Evolutionary conservation across 2,888 invertebrate genomes (phyloP).

Genomic region (Rapana venosa): DNA sequence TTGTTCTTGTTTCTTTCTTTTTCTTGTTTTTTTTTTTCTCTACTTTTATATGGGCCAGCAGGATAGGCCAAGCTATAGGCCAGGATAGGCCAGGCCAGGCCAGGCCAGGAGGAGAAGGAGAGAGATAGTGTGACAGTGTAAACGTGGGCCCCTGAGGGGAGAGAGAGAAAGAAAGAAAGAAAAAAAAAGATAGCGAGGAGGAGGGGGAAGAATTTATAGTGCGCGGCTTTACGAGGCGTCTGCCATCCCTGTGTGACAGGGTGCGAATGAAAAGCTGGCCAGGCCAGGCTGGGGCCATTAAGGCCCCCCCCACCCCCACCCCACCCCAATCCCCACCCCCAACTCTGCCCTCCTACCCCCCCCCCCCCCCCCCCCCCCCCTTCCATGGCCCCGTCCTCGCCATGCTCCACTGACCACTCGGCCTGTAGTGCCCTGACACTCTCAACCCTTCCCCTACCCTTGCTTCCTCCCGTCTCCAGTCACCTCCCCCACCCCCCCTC

Average conservation of each 20-base stretch:
- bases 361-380: background rate
- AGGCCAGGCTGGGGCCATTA: background rate
- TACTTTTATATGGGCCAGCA: no score
- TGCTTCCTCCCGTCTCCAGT: no score
- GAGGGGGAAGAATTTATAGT: background rate
- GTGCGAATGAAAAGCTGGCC: constrained; percentile 12
- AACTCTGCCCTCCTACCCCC: no score
- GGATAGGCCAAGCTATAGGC: no score
- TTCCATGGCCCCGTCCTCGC: background rate
- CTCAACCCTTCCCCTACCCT: background rate
- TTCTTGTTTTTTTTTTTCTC: no score
- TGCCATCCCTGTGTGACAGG: background rate
- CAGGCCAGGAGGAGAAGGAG: background rate
- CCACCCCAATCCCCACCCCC: no score
- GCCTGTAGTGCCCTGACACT: background rate
- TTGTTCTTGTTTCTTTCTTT: no score
- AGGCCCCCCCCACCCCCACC: no score
- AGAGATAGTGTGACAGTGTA: constrained; percentile 16
- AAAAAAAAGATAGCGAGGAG: constrained; percentile 2
- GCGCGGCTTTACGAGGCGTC: constrained; percentile 6
- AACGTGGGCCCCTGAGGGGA: no score
- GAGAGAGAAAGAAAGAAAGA: no score
- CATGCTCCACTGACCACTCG: background rate
- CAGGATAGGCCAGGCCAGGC: no score
- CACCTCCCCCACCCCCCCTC: background rate